Evolutionary conservation across 2,113 vertebrate species (phyloP).

Genomic region (Pelvicachromis taeniatus): DNA sequence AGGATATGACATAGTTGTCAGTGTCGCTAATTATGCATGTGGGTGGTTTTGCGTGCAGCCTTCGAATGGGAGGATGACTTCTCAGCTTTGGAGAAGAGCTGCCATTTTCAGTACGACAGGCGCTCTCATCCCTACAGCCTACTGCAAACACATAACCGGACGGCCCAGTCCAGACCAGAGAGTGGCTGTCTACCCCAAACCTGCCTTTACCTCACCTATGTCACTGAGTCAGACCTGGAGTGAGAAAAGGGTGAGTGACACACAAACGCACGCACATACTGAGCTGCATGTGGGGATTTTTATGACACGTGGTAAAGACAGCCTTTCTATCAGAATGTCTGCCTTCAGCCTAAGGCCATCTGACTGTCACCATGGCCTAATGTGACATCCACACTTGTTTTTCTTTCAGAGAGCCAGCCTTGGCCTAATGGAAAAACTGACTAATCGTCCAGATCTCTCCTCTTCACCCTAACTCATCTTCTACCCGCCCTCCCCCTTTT

Average conservation of each 20-base stretch:
- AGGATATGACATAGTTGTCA: background rate
- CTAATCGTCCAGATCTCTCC: conserved; percentile 47
- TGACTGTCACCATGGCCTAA: conserved; percentile 44
- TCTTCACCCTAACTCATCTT: conserved; percentile 29
- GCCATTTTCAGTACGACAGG: conserved; percentile 57
- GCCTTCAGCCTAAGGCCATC: conserved; percentile 18
- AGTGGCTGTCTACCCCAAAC: conserved; percentile 78
- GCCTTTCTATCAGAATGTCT: background rate
- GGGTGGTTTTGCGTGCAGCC: conserved; percentile 59
- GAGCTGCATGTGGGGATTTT: background rate
- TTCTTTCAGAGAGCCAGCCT: conserved; percentile 49
- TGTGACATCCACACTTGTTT: conserved; percentile 69
- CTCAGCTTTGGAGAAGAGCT: conserved; percentile 75
- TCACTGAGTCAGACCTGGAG: conserved; percentile 87
- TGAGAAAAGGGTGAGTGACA: conserved; percentile 70
- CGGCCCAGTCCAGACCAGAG: conserved; percentile 65
- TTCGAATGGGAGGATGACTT: conserved; percentile 90
- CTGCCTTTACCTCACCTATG: conserved; percentile 86
- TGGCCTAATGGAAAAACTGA: conserved; percentile 77
- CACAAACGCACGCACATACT: background rate
- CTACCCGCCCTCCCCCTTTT: conserved; percentile 55
- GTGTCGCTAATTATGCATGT: background rate
- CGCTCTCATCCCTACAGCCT: conserved; percentile 67
- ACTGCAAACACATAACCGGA: conserved; percentile 71
- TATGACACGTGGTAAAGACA: background rate